Percentiles rank a stretch among this genome's conserved stretches.
Conservation (phyloP, 2,797 vertebrate species). For the Gymnothorax reevesii region DNA sequence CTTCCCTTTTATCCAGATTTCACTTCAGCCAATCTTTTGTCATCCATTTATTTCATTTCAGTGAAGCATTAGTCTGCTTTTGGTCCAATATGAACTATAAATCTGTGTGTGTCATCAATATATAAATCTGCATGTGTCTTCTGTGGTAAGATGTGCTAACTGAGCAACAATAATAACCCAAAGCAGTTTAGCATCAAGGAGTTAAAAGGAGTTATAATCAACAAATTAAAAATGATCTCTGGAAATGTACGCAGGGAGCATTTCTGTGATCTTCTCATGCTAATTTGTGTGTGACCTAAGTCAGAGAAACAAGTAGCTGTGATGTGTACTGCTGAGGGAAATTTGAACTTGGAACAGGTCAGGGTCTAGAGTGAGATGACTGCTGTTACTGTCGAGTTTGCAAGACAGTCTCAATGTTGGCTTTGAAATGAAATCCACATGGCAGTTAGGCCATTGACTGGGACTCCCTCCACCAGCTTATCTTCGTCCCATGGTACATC, state of each 20-base stretch:
- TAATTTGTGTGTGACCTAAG: not conserved
- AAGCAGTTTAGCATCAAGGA: not conserved
- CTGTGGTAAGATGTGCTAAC: not conserved
- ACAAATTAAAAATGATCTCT: not conserved
- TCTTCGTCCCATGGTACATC: too few species aligned
- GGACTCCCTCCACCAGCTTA: too few species aligned
- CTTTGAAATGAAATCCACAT: not conserved
- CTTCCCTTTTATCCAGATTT: not conserved
- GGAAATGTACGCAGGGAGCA: not conserved
- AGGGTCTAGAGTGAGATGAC: too few species aligned
- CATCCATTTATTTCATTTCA: conserved; percentile 1
- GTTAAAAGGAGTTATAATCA: not conserved
- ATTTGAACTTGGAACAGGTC: too few species aligned
- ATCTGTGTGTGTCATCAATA: not conserved
- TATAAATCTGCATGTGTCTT: not conserved
- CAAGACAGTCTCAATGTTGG: not conserved
- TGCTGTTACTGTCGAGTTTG: too few species aligned
- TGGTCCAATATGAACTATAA: not conserved
- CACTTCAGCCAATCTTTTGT: not conserved
- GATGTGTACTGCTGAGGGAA: too few species aligned
- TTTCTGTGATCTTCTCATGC: not conserved
- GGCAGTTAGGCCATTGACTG: not conserved
- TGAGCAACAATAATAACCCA: not conserved
- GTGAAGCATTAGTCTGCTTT: not conserved
- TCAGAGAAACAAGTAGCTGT: not conserved